These are phyloP conservation scores for Leptopilina clavipes DNA, from an alignment of 1,140 invertebrate genomes.

Conservation along the genomic window DNA sequence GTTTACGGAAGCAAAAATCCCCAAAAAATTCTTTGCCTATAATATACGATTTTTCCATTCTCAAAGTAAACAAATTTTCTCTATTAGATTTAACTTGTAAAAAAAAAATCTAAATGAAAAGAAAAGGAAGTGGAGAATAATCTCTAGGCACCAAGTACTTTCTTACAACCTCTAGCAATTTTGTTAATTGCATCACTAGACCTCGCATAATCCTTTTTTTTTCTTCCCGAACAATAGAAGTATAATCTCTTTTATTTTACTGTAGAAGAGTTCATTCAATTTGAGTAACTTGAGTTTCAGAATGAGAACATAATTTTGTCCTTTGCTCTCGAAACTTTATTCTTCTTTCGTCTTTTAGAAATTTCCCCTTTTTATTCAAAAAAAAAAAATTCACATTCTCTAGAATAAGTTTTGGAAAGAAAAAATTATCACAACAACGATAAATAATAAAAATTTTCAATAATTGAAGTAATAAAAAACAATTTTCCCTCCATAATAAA, in stretches of 20 bases:
- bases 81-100: background rate
- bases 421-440: too few relatives aligned
- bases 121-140: conserved; percentile 1
- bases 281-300: background rate
- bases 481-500: too few relatives aligned
- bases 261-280: conserved; percentile 19
- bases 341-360: background rate
- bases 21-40: conserved; percentile 1
- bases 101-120: background rate
- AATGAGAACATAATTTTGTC: conserved; percentile 10
- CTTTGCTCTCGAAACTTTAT: background rate
- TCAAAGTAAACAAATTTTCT: too few relatives aligned
- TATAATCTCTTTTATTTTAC: conserved; percentile 21
- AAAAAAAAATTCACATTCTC: too few relatives aligned
- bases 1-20: background rate
- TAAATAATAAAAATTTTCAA: too few relatives aligned
- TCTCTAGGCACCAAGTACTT: conserved; percentile 9
- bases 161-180: conserved; percentile 22
- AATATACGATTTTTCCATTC: too few relatives aligned
- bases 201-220: conserved; percentile 28
- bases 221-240: conserved; percentile 14
- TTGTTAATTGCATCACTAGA: conserved; percentile 33
- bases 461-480: too few relatives aligned
- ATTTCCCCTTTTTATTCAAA: background rate
- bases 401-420: too few relatives aligned